Percentiles rank a stretch among this genome's conserved stretches.
These are phyloP conservation scores for Chelonia mydas DNA, from an alignment of 2,797 vertebrate species.

Conservation along the genomic window DNA sequence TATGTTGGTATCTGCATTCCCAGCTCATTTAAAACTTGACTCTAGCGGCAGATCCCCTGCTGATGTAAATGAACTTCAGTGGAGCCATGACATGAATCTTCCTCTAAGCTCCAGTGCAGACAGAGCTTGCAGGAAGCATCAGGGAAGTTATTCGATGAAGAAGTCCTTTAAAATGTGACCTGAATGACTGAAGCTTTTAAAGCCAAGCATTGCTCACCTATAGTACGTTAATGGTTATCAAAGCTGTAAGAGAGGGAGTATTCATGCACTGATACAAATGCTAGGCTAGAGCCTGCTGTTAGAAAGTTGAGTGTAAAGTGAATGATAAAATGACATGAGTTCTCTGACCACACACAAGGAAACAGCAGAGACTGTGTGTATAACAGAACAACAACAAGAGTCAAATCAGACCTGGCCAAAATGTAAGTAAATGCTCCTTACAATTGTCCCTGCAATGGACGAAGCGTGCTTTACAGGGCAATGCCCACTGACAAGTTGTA, in stretches of 20 bases:
- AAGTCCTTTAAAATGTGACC: fast-evolving
- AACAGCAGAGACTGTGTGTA: neutral
- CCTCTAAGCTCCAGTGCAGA: fast-evolving
- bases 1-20: neutral
- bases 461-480: neutral
- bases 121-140: neutral
- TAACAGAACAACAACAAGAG: fast-evolving
- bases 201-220: fast-evolving
- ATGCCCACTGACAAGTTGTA: neutral
- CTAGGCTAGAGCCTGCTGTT: neutral
- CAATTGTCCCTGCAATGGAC: neutral
- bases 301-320: fast-evolving
- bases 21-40: neutral
- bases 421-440: neutral
- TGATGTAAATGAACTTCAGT: neutral
- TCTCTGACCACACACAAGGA: neutral
- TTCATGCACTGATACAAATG: neutral
- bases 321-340: fast-evolving
- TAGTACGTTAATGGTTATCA: neutral
- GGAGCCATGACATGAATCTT: fast-evolving
- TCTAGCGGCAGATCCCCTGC: fast-evolving
- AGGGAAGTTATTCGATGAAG: neutral
- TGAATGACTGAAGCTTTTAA: neutral
- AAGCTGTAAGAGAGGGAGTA: neutral
- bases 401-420: fast-evolving